Evolutionary conservation across 2,888 invertebrate genomes (phyloP).

Genomic region (Ganaspis brasiliensis): DNA sequence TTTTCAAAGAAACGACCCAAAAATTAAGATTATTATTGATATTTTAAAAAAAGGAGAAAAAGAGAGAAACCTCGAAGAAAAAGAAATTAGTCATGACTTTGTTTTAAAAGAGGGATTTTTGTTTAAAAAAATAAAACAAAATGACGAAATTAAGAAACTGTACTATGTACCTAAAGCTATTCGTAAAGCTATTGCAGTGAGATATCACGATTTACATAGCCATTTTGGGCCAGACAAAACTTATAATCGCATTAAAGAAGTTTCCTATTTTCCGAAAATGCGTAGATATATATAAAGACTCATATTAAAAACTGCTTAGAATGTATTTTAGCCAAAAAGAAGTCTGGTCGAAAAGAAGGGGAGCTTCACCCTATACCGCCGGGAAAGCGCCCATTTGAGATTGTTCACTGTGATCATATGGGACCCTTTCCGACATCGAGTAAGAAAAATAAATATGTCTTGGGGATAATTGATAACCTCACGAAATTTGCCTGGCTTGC

Average conservation of each 20-base stretch:
- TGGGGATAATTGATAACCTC: conserved; percentile 56
- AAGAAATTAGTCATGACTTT: conserved; percentile 36
- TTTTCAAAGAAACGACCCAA: conserved; percentile 38
- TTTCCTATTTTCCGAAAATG: conserved; percentile 37
- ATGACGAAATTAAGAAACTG: conserved; percentile 8
- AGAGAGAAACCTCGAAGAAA: conserved; percentile 37
- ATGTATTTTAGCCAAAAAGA: conserved; percentile 55
- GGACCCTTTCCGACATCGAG: conserved; percentile 55
- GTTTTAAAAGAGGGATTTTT: conserved; percentile 42
- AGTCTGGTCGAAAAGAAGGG: conserved; percentile 51
- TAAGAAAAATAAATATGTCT: too few relatives aligned
- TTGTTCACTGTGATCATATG: conserved; percentile 59
- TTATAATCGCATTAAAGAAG: not conserved
- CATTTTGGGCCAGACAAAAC: conserved; percentile 41
- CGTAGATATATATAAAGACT: conserved; percentile 44
- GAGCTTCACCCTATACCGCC: conserved; percentile 57
- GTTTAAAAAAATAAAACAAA: conserved; percentile 37
- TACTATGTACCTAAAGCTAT: conserved; percentile 54
- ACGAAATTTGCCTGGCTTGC: conserved; percentile 53
- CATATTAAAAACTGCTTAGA: conserved; percentile 45
- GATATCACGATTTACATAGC: conserved; percentile 56
- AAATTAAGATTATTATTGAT: conserved; percentile 47
- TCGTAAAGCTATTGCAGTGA: conserved; percentile 53
- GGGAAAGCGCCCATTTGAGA: conserved; percentile 56
- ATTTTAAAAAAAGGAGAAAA: conserved; percentile 44